Conservation (phyloP, 1,140 invertebrate genomes). For the Pogonus chalceus region DNA sequence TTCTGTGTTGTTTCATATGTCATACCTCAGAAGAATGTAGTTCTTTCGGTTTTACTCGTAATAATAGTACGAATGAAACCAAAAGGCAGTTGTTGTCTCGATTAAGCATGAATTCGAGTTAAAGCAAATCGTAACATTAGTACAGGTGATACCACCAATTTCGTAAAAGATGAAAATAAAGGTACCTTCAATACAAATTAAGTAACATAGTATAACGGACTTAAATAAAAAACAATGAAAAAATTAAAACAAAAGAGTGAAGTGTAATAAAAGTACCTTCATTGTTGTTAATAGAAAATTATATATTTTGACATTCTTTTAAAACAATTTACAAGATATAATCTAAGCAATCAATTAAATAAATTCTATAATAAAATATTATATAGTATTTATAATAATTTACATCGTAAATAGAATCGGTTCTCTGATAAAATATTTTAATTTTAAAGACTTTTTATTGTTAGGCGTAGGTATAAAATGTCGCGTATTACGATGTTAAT, state of each 20-base stretch:
- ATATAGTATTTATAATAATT: not conserved
- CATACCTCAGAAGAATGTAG: constrained; percentile 16
- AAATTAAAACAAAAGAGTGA: not conserved
- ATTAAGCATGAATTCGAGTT: constrained; percentile 2
- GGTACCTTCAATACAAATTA: constrained; percentile 2
- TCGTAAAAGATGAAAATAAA: constrained; percentile 6
- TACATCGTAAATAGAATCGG: not conserved
- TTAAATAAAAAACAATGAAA: not conserved
- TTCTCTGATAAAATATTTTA: not conserved
- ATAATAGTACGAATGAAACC: constrained; percentile 14
- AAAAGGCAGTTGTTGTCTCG: constrained; percentile 1
- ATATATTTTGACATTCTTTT: no score
- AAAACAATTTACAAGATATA: no score
- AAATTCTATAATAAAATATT: not conserved
- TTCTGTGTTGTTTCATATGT: not conserved
- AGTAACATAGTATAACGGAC: not conserved
- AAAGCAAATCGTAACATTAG: constrained; percentile 6
- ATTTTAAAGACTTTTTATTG: constrained; percentile 11
- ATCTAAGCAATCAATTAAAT: not conserved
- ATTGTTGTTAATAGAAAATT: constrained; percentile 1
- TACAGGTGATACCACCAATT: constrained; percentile 3
- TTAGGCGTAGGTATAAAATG: no score
- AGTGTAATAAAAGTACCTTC: constrained; percentile 3
- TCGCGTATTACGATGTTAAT: no score
- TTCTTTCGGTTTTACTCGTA: constrained; percentile 7